Percentiles rank a stretch among this genome's conserved stretches.
Evolutionary conservation across 2,888 invertebrate species (phyloP).

Genomic region (Drosophila anomalata): DNA sequence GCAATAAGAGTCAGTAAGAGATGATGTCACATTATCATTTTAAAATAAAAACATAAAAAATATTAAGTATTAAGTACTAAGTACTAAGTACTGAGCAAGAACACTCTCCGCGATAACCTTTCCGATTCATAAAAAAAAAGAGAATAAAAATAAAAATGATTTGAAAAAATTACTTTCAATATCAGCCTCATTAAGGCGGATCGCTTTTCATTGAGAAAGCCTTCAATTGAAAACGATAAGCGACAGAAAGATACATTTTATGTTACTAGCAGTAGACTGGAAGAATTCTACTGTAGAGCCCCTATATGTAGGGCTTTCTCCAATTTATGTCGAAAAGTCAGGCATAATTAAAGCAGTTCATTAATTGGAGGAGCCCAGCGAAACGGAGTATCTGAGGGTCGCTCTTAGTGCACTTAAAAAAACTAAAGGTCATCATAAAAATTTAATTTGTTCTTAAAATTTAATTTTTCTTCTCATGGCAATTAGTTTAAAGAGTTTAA

Average conservation of each 20-base stretch:
- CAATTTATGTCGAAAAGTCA: constrained; percentile 32
- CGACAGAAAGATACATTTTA: background rate
- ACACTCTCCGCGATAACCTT: background rate
- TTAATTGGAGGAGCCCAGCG: constrained; percentile 18
- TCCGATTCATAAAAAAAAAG: background rate
- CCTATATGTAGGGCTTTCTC: constrained; percentile 7
- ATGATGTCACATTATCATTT: constrained; percentile 3
- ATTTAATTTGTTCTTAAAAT: background rate
- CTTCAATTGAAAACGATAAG: constrained; percentile 49
- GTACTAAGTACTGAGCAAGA: too few relatives aligned
- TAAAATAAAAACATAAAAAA: background rate
- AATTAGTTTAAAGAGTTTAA: background rate
- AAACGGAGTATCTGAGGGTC: constrained; percentile 29
- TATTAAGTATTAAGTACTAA: too few relatives aligned
- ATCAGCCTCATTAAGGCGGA: constrained; percentile 31
- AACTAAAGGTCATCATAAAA: background rate
- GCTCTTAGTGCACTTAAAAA: background rate
- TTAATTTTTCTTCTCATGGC: background rate
- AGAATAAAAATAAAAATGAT: background rate
- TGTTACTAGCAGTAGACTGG: background rate
- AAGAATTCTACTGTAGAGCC: constrained; percentile 1
- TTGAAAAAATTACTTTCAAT: constrained; percentile 2
- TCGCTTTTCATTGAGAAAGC: constrained; percentile 27
- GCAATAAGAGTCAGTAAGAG: too few relatives aligned
- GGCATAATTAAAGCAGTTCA: constrained; percentile 47